Base-by-base conservation (phyloP, 2,797 vertebrate species). In the Sebastes matsubarae region DNA sequence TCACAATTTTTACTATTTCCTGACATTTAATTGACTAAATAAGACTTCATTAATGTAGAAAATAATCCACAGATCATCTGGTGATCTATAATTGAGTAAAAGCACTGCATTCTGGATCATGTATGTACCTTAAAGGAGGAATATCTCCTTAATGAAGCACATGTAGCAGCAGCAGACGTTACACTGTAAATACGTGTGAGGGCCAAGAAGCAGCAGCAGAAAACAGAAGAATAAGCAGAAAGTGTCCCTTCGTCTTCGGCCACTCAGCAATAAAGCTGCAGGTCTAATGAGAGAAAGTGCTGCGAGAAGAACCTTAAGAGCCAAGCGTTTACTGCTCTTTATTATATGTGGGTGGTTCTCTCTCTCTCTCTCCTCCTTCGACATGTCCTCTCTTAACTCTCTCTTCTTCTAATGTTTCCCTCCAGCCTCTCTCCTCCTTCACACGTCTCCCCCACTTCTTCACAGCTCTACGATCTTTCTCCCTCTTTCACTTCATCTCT, bases 201-300 rank as follows among this genome's bases (percentile, higher is more conserved):
- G 42, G 67, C 60, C 20, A 54, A 80, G 55, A 54, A 78, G 20
- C 30, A 4, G 61, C 78, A 54, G 77, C 57, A 52, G 73, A 11
- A 83, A 84, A 81, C 38, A 11, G 63, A 29, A n/a, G 60, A 79
- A 79, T 68, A 80, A 80, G 84, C 79, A 82, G 13, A 80, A 78
- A 77, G 55, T 42, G 68, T 68, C 59, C 24, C 1, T 18, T 74
- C 29, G 13, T 82, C 81, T 66, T 70, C n/a, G 4, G 34, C 80
- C 54, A 76, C 69, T 88, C 83, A 79, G 80, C 84, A 87, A 68
- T 82, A 87, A 80, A 52, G 65, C 42, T 32, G 27, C 20, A 34
- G 54, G 29, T 64, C 61, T 84, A 77, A 86, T 72, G 85, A 88
- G 78, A 57, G 24, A 79, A 80, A 86, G 84, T 79, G 79, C 81